Percentiles rank a stretch among this genome's conserved stretches.
phyloP scores from a whole-genome alignment of 2,888 invertebrate genomes.

The Apotomis betuletana region DNA sequence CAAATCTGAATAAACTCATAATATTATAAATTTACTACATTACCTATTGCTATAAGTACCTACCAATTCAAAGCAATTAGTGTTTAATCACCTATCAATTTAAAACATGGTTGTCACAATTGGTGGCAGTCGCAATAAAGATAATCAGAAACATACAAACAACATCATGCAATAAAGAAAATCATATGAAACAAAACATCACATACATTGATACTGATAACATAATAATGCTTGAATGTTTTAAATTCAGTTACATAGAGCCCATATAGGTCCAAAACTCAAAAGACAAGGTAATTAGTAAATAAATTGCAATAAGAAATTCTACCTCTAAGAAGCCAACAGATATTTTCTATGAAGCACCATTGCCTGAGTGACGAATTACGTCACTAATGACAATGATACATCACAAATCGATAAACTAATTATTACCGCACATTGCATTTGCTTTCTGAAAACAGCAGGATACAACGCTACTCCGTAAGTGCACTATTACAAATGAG shows the following conservation, averaged over 20 bases:
- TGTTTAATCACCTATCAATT: background rate
- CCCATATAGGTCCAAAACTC: background rate
- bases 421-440: constrained; percentile 24
- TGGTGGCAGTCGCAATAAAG: background rate
- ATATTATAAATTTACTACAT: too few species aligned
- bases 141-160: constrained; percentile 7
- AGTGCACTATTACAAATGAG: constrained; percentile 46
- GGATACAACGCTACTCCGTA: constrained; percentile 4
- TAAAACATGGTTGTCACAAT: background rate
- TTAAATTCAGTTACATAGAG: background rate
- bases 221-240: background rate
- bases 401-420: constrained; percentile 31
- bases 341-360: constrained; percentile 13
- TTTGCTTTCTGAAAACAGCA: constrained; percentile 18
- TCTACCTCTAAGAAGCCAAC: constrained; percentile 7
- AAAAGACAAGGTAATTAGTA: background rate
- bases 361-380: constrained; percentile 21
- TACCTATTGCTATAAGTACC: background rate
- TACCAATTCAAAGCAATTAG: background rate
- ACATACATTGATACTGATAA: background rate
- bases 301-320: background rate
- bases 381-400: constrained; percentile 33
- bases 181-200: constrained; percentile 6
- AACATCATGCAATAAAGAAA: background rate
- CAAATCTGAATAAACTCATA: too few species aligned